Base-by-base conservation (phyloP, 2,113 vertebrate genomes). In the Thermophis baileyi region DNA sequence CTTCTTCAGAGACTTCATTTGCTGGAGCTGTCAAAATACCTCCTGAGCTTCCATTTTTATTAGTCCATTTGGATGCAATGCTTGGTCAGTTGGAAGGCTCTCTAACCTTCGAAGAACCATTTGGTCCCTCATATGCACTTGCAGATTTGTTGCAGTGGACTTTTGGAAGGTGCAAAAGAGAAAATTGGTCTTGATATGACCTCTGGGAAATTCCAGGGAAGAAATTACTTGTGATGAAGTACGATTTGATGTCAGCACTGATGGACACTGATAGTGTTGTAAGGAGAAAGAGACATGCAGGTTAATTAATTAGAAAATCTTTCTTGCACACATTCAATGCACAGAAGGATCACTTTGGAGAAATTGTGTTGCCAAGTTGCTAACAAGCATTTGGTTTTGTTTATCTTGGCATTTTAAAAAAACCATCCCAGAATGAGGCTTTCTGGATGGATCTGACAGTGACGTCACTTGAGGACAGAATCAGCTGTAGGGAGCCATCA, bases 231-330 rank as follows among this genome's bases (percentile, higher is more conserved):
- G 92, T 95, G 95, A 96, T 95, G 95, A 96, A 97, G 95, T 95
- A 95, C 92, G 96, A 93, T 93, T 93, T 96, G 93, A 35, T 97
- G 94, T 94, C 95, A 91, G 90, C 44, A 69, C 74, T 94, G 95
- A 95, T 96, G 90, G 96, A 92, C 69, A 95, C 92, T 96, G 94
- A 95, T 95, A 91, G 93, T 94, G 87, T 30, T 0, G 1, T 95
- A n/a, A 74, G 49, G 44, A 94, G 85, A 63, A 96, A 81, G 87
- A 96, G 93, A 89, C 86, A 87, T 93, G 87, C 40, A 57, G 95
- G 85, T 95, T 96, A 96, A 97, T 97, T 97, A 97, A 97, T 97
- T 95, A 97, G 95, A 95, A 95, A 96, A 95, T 89, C 46, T 87
- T 55, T 93, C 85, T 87, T 88, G 81, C 87, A 24, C 95, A 94